These are phyloP conservation scores for Nycticebus coucang DNA, from an alignment of 2,113 vertebrate species.

Conservation along the genomic window DNA sequence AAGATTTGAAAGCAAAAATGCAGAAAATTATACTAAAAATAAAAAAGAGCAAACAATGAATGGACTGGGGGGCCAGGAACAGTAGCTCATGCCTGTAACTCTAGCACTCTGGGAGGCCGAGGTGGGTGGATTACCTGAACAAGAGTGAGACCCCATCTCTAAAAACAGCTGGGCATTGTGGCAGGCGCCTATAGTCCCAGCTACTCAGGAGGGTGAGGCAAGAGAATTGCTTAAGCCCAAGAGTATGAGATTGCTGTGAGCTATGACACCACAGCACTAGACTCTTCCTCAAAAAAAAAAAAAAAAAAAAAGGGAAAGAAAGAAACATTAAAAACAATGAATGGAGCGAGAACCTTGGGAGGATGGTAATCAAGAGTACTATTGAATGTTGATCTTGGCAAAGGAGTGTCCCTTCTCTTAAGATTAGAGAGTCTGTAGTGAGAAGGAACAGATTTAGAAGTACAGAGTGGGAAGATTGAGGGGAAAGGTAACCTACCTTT, in stretches of 20 bases:
- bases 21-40: neutral
- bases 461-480: neutral
- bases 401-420: neutral
- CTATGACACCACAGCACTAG: too few relatives aligned
- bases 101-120: too few relatives aligned
- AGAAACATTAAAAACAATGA: neutral
- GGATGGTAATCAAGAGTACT: neutral
- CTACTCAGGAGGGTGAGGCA: too few relatives aligned
- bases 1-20: slow-evolving; percentile 9
- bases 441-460: neutral
- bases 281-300: neutral
- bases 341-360: neutral
- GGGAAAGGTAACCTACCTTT: neutral
- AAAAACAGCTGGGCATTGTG: too few relatives aligned
- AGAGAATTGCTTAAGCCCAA: too few relatives aligned
- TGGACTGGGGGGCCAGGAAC: neutral
- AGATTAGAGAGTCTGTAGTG: neutral
- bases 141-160: too few relatives aligned
- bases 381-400: neutral
- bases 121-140: too few relatives aligned
- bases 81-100: too few relatives aligned
- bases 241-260: too few relatives aligned
- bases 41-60: neutral
- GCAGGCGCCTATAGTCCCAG: too few relatives aligned
- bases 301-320: neutral